Evolutionary conservation across 2,797 vertebrate species (phyloP).

Genomic region (Hoplostethus atlanticus): DNA sequence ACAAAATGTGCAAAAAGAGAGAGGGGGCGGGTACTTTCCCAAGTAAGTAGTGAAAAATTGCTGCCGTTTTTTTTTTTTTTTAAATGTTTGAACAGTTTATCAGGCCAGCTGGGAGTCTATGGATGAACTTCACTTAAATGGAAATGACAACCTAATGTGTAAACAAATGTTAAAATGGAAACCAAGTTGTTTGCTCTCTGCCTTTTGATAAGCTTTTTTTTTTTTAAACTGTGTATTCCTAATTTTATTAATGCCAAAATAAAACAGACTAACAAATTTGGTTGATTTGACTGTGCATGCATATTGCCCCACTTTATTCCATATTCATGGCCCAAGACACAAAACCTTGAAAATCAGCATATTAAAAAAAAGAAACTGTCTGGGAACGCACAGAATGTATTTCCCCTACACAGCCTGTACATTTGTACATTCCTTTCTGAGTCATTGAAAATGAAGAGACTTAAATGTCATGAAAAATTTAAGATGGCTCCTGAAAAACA

Average conservation of each 20-base stretch:
- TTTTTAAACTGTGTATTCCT: conserved; percentile 55
- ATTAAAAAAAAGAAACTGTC: no score
- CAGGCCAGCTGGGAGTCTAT: conserved; percentile 1
- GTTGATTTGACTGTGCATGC: not conserved
- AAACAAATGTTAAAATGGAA: not conserved
- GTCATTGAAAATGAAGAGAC: no score
- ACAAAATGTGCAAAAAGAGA: not conserved
- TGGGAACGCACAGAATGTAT: no score
- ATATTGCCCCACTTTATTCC: no score
- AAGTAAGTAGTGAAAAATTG: not conserved
- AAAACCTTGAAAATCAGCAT: no score
- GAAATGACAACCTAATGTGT: not conserved
- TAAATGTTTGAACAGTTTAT: not conserved
- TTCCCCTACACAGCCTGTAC: no score
- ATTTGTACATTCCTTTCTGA: no score
- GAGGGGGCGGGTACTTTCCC: not conserved
- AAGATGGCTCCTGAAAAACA: no score
- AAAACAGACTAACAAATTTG: conserved; percentile 35
- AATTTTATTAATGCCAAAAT: conserved; percentile 72
- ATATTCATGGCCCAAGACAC: no score
- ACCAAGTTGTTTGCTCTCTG: not conserved
- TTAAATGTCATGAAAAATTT: no score
- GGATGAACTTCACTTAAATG: not conserved
- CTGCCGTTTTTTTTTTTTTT: conserved; percentile 18
- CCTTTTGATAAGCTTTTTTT: conserved; percentile 46